Conservation (phyloP, 2,113 vertebrate genomes). For the Ophthalmolycus amberensis region DNA sequence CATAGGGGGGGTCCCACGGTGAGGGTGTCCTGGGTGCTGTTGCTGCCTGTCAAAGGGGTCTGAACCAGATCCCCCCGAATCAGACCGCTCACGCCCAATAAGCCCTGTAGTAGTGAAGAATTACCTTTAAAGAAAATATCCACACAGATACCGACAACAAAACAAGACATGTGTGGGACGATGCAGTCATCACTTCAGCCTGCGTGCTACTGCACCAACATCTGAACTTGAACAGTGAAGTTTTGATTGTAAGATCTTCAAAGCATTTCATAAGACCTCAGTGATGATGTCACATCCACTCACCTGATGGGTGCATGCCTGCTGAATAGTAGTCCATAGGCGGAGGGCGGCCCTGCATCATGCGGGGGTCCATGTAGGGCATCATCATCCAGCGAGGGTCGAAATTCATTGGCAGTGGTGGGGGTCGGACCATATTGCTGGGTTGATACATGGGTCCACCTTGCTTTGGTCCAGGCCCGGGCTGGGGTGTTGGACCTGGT, state of each 20-base stretch:
- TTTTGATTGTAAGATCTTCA: background rate
- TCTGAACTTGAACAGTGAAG: background rate
- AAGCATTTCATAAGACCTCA: background rate
- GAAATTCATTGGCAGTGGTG: conserved; percentile 90
- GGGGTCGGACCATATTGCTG: conserved; percentile 88
- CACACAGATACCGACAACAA: background rate
- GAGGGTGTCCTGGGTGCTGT: conserved; percentile 82
- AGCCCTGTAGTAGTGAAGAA: conserved; percentile 80
- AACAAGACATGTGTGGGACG: background rate
- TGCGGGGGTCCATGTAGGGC: conserved; percentile 92
- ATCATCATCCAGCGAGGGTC: conserved; percentile 98
- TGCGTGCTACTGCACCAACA: background rate
- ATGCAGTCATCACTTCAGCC: background rate
- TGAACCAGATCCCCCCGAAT: conserved; percentile 92
- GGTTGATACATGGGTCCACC: conserved; percentile 86
- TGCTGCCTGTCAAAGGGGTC: conserved; percentile 91
- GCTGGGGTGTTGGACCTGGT: conserved; percentile 76
- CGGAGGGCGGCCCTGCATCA: conserved; percentile 91
- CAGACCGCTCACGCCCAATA: conserved; percentile 91
- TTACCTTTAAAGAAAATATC: background rate
- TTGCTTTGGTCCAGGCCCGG: conserved; percentile 80
- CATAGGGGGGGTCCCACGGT: conserved; percentile 91
- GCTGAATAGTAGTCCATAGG: conserved; percentile 91
- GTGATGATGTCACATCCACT: conserved; percentile 43
- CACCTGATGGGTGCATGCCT: conserved; percentile 91